Base-by-base conservation (phyloP, 2,113 vertebrate genomes). In the Trochalopteron elliotii region DNA sequence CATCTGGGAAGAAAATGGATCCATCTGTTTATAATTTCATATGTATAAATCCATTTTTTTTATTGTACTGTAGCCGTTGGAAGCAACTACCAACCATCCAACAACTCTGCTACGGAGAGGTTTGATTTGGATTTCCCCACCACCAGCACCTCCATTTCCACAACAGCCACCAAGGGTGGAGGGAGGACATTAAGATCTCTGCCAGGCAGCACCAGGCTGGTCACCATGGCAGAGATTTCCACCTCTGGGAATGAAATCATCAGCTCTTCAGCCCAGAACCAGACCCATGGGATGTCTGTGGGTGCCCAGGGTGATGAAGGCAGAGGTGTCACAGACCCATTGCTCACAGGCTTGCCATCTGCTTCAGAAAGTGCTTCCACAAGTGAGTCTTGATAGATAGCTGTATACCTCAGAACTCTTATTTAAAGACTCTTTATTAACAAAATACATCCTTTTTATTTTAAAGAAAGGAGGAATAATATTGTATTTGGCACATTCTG, bases 161-260 rank as follows among this genome's bases (percentile, higher is more conserved):
- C 98, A 74, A 79, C 98, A 50, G 94, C 97, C 91, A 98, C 96
- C 84, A 98, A 98, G 76, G 97, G 97, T 37, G 97, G 97, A 80
- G 98, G 98, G 83, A 98, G 98, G 95, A 98, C 97, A 0, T 97
- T 99, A 27, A 97, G 98, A 49, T 99, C 98, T 20, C 96, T 99
- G 76, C 98, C 94, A 50, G 95, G 94, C 72, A 94, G 86, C 90
- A 93, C 89, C 55, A 87, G 89, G 5, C 89, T 94, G 37, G 18
- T 65, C 0, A 25, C 83, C 5, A 8, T 7, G 9, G 33, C 69
- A 30, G 94, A 95, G 59, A 89, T 94, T 42, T 82, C 92, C 5
- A 91, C 93, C 39, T 56, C 86, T 78, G 93, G 59, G 5, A 15
- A 28, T 6, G 25, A 87, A 78, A 84, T 82, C 53, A 57, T n/a